Conservation (phyloP, 2,888 invertebrate genomes). For the Phortica okadai region DNA sequence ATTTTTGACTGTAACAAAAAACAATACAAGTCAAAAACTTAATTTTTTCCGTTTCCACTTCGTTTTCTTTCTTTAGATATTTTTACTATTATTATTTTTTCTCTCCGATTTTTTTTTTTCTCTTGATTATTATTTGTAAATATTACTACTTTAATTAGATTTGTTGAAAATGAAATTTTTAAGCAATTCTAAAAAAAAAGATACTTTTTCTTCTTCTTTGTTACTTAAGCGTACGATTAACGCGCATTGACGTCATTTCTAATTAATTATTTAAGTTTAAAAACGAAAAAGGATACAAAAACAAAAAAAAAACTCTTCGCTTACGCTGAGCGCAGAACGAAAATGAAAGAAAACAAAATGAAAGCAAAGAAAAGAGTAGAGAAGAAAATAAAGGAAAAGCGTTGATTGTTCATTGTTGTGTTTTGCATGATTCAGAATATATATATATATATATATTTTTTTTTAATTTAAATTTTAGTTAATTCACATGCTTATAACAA, state of each 20-base stretch:
- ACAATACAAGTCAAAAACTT: background rate
- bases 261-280: too few relatives aligned
- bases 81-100: background rate
- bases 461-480: constrained; percentile 42
- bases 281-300: too few relatives aligned
- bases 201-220: too few relatives aligned
- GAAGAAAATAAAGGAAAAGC: background rate
- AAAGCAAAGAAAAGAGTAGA: background rate
- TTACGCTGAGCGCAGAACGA: background rate
- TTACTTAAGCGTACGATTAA: too few relatives aligned
- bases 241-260: too few relatives aligned
- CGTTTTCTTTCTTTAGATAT: background rate
- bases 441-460: constrained; percentile 2
- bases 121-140: too few relatives aligned
- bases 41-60: background rate
- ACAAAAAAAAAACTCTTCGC: too few relatives aligned
- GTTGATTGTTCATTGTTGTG: background rate
- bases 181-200: too few relatives aligned
- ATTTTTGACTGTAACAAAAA: background rate
- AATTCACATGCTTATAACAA: constrained; percentile 25
- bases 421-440: background rate
- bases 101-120: background rate
- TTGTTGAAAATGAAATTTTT: too few relatives aligned
- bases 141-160: too few relatives aligned
- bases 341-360: background rate